A percentile compares a stretch with the other conserved stretches of the same genome.
These are phyloP conservation scores for Drosophila serrata DNA, from an alignment of 1,140 invertebrate species.

Conservation along the genomic window DNA sequence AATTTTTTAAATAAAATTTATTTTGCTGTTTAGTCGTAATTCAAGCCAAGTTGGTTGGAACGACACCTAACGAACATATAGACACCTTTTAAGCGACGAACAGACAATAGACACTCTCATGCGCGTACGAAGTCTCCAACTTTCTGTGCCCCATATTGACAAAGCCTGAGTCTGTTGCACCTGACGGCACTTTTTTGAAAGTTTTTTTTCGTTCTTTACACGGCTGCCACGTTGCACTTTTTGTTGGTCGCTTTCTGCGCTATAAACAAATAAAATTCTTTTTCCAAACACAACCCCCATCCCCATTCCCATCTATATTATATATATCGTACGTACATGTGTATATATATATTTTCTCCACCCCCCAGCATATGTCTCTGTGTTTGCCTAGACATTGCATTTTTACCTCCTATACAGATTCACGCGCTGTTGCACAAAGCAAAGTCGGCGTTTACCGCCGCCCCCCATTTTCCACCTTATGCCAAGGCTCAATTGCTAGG, in stretches of 20 bases:
- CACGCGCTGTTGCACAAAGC: conserved; percentile 78
- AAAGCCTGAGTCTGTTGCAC: conserved; percentile 56
- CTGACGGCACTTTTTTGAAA: conserved; percentile 24
- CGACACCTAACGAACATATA: conserved; percentile 10
- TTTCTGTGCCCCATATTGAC: conserved; percentile 61
- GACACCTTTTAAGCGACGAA: conserved; percentile 16
- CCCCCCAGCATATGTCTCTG: conserved; percentile 29
- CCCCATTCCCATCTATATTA: not conserved
- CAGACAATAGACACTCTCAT: conserved; percentile 54
- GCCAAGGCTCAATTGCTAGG: conserved; percentile 58
- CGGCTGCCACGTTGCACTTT: conserved; percentile 71
- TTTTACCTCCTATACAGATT: conserved; percentile 61
- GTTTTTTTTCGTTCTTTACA: conserved; percentile 28
- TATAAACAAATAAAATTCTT: conserved; percentile 77
- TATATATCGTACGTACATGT: not conserved
- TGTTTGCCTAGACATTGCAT: conserved; percentile 72
- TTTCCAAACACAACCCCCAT: conserved; percentile 7
- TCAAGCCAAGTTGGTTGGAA: conserved; percentile 43
- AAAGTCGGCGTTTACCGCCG: conserved; percentile 69
- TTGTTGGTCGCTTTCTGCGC: conserved; percentile 60
- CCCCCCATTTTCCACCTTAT: conserved; percentile 6
- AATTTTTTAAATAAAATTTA: not conserved
- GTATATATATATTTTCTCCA: conserved; percentile 7
- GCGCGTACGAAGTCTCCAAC: conserved; percentile 7
- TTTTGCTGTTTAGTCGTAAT: conserved; percentile 23